Conservation (phyloP, 1,140 invertebrate genomes). For the Pseudomyrmex pallidus region DNA sequence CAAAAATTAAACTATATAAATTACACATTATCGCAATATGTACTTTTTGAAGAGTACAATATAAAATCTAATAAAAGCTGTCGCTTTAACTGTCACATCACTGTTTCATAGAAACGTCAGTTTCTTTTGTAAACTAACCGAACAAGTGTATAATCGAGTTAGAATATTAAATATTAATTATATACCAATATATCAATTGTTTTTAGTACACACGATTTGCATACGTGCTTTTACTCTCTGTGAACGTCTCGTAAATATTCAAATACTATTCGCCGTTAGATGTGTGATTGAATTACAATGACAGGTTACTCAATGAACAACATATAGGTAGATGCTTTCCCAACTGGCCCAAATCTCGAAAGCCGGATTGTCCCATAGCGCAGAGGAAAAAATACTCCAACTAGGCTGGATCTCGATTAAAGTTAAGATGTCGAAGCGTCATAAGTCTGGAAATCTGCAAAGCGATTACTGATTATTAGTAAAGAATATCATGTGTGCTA, state of each 20-base stretch:
- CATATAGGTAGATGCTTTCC: conserved; percentile 88
- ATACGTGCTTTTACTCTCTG: conserved; percentile 23
- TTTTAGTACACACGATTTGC: conserved; percentile 26
- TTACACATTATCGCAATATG: too few species aligned
- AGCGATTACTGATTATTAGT: conserved; percentile 71
- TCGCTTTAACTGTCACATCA: background rate
- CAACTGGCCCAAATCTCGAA: conserved; percentile 87
- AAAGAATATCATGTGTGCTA: background rate
- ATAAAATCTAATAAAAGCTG: too few species aligned
- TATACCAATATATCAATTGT: conserved; percentile 18
- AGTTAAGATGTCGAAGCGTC: conserved; percentile 88
- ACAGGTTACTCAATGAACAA: conserved; percentile 87
- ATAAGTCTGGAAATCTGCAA: conserved; percentile 89
- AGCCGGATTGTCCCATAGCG: conserved; percentile 83
- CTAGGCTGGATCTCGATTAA: conserved; percentile 87
- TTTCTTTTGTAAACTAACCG: conserved; percentile 8
- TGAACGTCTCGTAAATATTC: conserved; percentile 48
- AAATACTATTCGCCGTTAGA: conserved; percentile 61
- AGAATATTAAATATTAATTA: conserved; percentile 38
- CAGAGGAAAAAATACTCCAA: conserved; percentile 82
- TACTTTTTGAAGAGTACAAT: too few species aligned
- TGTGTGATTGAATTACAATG: conserved; percentile 42
- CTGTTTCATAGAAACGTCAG: conserved; percentile 30
- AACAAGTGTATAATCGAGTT: conserved; percentile 26
- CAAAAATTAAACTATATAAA: too few species aligned